Base-by-base conservation (phyloP, 2,888 invertebrate species). In the Xiphydria camelus region DNA sequence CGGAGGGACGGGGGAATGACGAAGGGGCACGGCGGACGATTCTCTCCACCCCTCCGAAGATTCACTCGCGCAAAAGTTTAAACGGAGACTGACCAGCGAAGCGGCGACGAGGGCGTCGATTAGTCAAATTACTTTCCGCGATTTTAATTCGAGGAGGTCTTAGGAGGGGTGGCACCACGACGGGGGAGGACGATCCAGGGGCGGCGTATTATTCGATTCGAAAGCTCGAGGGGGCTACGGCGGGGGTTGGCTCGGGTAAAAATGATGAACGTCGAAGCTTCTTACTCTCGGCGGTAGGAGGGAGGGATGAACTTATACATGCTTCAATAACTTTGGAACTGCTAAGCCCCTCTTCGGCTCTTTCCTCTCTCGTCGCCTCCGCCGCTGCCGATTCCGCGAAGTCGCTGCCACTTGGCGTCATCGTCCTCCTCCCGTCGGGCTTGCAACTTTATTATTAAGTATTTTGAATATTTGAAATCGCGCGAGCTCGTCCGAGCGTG, bases 311-410 rank as follows among this genome's bases (percentile, higher is more conserved):
- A 62, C 50, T 62, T 58, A 50, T 53, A 56, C 51, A 49, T 52
- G 47, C 51, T 44, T 55, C 63, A 51, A 53, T 57, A 56, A 59
- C 57, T 65, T 54, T 32, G 45, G 45, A 55, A 59, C 57, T 60
- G n/a, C 45, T 61, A 59, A 64, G 62, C 59, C 53, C 48, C 38
- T 47, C 23, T 25, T n/a, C 26, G 18, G 4, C 31, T 31, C 32
- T 4, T 12, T 18, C 4, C 31, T 40, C n/a, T 20, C 10, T 40
- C 14, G 9, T 20, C 4, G 4, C 36, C n/a, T 36, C 14, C 6
- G 9, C 5, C 2, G 12, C 29, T 4, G 33, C 15, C 26, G n/a
- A n/a, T n/a, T n/a, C n/a, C n/a, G n/a, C n/a, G n/a, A n/a, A n/a
- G n/a, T n/a, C n/a, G n/a, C n/a, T n/a, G n/a, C n/a, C n/a, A n/a